phyloP scores from a whole-genome alignment of 2,797 vertebrate species.

The Pseudochirops cupreus region DNA sequence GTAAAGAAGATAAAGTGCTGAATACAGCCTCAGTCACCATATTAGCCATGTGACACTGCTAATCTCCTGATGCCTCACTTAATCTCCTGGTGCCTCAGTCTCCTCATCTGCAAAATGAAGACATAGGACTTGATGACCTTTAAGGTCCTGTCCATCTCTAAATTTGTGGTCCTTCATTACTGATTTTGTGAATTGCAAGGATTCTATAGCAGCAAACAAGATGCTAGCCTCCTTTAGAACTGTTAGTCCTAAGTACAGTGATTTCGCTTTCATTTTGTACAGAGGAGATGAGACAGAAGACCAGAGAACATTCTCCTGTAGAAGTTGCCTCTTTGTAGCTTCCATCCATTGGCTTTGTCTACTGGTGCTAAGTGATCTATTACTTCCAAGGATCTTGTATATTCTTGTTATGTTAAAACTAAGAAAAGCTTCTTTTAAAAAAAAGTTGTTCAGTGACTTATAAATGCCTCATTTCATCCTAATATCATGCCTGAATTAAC shows the following conservation, averaged over 20 bases:
- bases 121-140: neutral
- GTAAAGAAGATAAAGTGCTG: neutral
- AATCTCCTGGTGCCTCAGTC: no score
- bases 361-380: neutral
- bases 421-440: no score
- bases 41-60: neutral
- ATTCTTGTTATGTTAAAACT: no score
- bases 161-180: neutral
- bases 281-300: neutral
- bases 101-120: no score
- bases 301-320: neutral
- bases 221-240: neutral
- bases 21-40: neutral
- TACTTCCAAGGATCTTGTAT: neutral
- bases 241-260: neutral
- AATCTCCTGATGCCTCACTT: no score
- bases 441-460: no score
- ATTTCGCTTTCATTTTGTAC: neutral
- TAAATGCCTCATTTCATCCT: no score
- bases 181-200: neutral
- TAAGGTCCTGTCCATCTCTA: neutral
- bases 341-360: neutral
- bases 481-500: no score
- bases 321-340: neutral
- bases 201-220: neutral